Conservation (phyloP, 2,888 invertebrate genomes). For the Automeris io region DNA sequence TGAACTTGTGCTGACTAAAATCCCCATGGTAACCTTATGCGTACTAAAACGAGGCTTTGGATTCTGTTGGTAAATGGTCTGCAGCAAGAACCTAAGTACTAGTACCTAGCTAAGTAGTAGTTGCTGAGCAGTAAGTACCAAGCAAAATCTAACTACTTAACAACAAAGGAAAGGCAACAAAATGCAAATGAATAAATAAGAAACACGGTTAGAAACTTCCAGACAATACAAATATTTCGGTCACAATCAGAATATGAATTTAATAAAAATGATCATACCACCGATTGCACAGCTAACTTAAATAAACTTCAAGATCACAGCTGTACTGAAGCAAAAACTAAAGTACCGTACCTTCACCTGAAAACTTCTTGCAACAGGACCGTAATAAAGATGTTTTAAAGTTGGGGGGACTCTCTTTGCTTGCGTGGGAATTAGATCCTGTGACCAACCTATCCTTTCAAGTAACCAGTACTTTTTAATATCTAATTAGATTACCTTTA, state of each 20-base stretch:
- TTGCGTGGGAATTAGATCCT: neutral
- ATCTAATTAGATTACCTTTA: too few species aligned
- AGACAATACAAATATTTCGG: conserved; percentile 2
- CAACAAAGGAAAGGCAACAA: too few species aligned
- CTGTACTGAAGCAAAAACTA: conserved; percentile 2
- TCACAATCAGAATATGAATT: conserved; percentile 4
- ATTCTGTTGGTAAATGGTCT: too few species aligned
- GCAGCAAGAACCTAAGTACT: too few species aligned
- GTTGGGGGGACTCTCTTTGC: neutral
- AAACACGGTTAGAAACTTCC: too few species aligned
- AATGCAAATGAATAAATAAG: neutral
- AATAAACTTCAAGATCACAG: conserved; percentile 23
- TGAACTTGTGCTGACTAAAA: too few species aligned
- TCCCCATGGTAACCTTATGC: too few species aligned
- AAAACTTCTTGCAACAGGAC: conserved; percentile 15
- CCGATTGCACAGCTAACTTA: conserved; percentile 10
- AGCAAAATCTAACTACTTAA: too few species aligned
- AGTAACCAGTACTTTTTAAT: too few species aligned
- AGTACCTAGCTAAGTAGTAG: too few species aligned
- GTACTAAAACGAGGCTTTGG: too few species aligned
- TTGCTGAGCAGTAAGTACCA: too few species aligned
- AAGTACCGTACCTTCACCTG: conserved; percentile 10
- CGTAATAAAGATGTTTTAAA: neutral
- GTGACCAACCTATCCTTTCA: neutral
- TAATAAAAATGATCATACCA: conserved; percentile 5